Base-by-base conservation (phyloP, 2,113 vertebrate species). In the Spheniscus mendiculus region DNA sequence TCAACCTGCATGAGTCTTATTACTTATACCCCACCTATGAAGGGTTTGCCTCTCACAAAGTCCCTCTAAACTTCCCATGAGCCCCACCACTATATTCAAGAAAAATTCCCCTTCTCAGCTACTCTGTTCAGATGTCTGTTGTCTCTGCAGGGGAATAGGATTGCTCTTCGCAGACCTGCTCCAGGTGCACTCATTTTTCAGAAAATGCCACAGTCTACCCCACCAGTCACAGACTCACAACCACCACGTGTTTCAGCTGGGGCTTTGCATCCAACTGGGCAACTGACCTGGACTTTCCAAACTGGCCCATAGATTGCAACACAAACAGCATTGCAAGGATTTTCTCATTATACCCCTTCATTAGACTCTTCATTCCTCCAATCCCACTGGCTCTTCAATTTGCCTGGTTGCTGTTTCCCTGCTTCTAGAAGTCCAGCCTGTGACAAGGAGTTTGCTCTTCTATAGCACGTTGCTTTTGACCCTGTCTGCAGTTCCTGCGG, bases 181-280 rank as follows among this genome's bases (percentile, higher is more conserved):
- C 10, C 10, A 62, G 55, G 34, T 29, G 10, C 15, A 7, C 11
- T 42, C 7, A 27, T 71, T 81, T 81, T 82, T 66, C 40, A 49
- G 56, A 58, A 11, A 18, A 36, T 62, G 29, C 36, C 6, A 11
- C 4, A 15, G 32, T 66, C 90, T n/a, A 73, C 59, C 32, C 27
- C 32, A 27, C 18, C 32, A 58, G 30, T 73, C 53, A 32, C 40
- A 59, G 49, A 12, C 26, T 71, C n/a, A 9, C 3, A 38, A 19
- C 23, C 32, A 2, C 21, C 29, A 21, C 0, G 0, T 36, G 38
- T 55, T 90, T 89, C 86, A 89, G 45, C 21, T 0, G 0, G 26
- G 45, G 19, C 44, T 89, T 70, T 79, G n/a, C 25, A 40, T 56
- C 15, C n/a, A 62, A 1, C 45, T 32, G 38, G 32, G 25, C 26